Percentiles rank a stretch among this genome's conserved stretches.
These are phyloP conservation scores for Marronus borbonicus DNA, from an alignment of 2,888 invertebrate species.

Conservation along the genomic window DNA sequence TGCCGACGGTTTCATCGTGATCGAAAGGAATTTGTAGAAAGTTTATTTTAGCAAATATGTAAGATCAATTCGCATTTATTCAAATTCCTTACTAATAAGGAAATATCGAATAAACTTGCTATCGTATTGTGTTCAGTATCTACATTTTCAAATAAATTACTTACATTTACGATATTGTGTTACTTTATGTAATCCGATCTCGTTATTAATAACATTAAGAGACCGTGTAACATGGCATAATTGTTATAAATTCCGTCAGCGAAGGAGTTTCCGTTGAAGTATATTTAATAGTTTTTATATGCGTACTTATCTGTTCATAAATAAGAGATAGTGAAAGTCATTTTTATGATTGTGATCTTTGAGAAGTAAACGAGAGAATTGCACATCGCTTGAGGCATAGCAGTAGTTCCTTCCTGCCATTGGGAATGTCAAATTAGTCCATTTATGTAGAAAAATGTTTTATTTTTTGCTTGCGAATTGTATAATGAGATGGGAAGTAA, in stretches of 20 bases:
- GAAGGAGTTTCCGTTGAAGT: background rate
- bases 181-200: no score
- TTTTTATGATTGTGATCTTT: conserved; percentile 11
- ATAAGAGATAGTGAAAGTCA: conserved; percentile 20
- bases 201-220: background rate
- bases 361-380: conserved; percentile 5
- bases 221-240: background rate
- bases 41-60: no score
- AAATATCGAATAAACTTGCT: no score
- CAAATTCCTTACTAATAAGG: no score
- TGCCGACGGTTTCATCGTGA: no score
- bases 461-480: background rate
- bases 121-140: no score
- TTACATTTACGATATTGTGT: no score
- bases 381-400: background rate
- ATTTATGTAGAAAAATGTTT: background rate
- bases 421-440: background rate
- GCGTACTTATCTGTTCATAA: background rate
- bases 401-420: background rate
- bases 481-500: no score
- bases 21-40: no score
- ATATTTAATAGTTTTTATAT: background rate
- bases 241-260: background rate
- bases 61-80: no score
- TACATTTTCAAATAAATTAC: no score